Evolutionary conservation across 2,888 invertebrate species (phyloP).

Genomic region (Xestobium rufovillosum): DNA sequence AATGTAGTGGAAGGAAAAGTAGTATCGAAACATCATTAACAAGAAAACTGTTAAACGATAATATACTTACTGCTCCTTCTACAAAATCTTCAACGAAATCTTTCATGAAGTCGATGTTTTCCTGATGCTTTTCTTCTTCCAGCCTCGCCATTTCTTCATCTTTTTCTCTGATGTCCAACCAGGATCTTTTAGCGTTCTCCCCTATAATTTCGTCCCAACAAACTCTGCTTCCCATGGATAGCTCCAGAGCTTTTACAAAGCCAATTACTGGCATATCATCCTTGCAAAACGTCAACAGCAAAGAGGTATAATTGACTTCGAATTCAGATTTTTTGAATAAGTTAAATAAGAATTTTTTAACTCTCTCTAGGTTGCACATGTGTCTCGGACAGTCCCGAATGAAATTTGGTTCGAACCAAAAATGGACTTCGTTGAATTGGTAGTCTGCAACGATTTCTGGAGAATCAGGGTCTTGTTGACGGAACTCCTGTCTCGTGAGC

Average conservation of each 20-base stretch:
- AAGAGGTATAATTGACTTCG: slow-evolving; percentile 53
- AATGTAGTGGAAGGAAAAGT: too few relatives aligned
- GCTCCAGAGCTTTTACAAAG: slow-evolving; percentile 50
- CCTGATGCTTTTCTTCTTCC: slow-evolving; percentile 22
- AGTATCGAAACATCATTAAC: too few relatives aligned
- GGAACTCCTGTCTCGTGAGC: slow-evolving; percentile 44
- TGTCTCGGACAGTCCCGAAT: slow-evolving; percentile 13
- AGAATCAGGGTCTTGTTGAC: slow-evolving; percentile 42
- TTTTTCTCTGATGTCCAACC: slow-evolving; percentile 15
- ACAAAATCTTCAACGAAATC: slow-evolving; percentile 27
- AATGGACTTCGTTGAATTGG: slow-evolving; percentile 33
- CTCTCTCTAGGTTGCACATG: slow-evolving; percentile 27
- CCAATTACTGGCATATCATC: slow-evolving; percentile 48
- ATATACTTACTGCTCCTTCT: slow-evolving; percentile 30
- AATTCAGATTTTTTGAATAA: slow-evolving; percentile 47
- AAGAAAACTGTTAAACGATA: too few relatives aligned
- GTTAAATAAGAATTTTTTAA: slow-evolving; percentile 52
- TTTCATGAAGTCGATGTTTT: slow-evolving; percentile 22
- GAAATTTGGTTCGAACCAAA: slow-evolving; percentile 43
- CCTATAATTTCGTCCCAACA: slow-evolving; percentile 48
- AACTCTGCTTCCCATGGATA: slow-evolving; percentile 49
- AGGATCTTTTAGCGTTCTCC: slow-evolving; percentile 39
- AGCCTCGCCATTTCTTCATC: slow-evolving; percentile 22
- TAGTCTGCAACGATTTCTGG: slow-evolving; percentile 37
- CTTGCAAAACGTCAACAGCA: slow-evolving; percentile 58